Evolutionary conservation across 2,888 invertebrate genomes (phyloP).

Genomic region (Plutella xylostella): DNA sequence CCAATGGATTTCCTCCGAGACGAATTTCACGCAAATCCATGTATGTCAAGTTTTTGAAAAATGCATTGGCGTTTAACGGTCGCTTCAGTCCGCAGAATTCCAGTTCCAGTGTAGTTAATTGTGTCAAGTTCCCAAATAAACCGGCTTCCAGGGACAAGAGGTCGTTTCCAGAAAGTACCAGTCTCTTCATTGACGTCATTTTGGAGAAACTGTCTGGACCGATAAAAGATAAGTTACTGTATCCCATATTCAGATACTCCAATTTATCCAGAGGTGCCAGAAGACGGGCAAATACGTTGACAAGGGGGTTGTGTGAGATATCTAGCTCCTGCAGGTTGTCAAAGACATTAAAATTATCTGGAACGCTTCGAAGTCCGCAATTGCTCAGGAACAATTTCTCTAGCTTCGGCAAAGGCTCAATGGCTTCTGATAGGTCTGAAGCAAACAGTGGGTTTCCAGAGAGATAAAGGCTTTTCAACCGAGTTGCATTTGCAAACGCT

Average conservation of each 20-base stretch:
- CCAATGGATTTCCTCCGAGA: conserved; percentile 75
- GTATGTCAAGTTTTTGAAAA: conserved; percentile 74
- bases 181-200: conserved; percentile 74
- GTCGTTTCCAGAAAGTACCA: conserved; percentile 77
- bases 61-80: conserved; percentile 73
- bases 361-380: conserved; percentile 73
- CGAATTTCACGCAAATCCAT: conserved; percentile 75
- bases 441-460: conserved; percentile 78
- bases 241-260: conserved; percentile 79
- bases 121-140: conserved; percentile 75
- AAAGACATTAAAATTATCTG: conserved; percentile 75
- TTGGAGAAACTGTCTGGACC: conserved; percentile 75
- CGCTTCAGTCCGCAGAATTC: conserved; percentile 76
- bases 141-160: conserved; percentile 75
- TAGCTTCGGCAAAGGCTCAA: conserved; percentile 73
- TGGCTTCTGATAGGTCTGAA: conserved; percentile 73
- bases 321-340: conserved; percentile 76
- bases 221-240: conserved; percentile 75
- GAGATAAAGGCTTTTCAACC: conserved; percentile 72
- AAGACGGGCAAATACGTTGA: conserved; percentile 74
- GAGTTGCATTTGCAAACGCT: conserved; percentile 76
- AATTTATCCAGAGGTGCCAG: conserved; percentile 74
- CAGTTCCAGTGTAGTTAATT: conserved; percentile 74
- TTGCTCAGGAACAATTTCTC: conserved; percentile 76
- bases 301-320: conserved; percentile 77